Base-by-base conservation (phyloP, 2,888 invertebrate genomes). In the Smittia aterrima region DNA sequence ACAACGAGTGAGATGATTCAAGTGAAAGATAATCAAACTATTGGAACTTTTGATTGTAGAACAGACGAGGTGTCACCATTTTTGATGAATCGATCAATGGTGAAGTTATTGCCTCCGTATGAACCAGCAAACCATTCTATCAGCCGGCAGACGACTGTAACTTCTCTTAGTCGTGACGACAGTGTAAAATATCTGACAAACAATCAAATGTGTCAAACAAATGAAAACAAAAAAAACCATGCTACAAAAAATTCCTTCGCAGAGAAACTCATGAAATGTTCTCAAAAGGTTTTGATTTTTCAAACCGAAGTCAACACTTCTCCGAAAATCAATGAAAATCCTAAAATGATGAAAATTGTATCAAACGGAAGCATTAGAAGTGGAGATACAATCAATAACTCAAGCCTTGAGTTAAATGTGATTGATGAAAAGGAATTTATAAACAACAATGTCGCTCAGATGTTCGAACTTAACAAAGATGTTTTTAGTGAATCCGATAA, bases 11-110 rank as follows among this genome's bases (percentile, higher is more conserved):
- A 70, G 25, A 27, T 70, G 3, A 20, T 53, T 53, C 41, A 70
- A 22, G 53, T 53, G n/a, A 70, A 54, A 54, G 70, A 70, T 41
- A 53, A 54, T 27, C n/a, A n/a, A 20, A 70, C 20, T 70, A 70
- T 70, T 53, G 11, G 70, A 70, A 70, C 47, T 70, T 70, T 70
- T 53, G 20, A 3, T 58, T 58, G 22, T 58, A 70, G 70, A 70
- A 22, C 27, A 25, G 53, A 70, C 27, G 64, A 6, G 1, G 41
- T 24, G 9, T 11, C 24, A 25, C 70, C 70, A 27, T 68, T 20
- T 68, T 18, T 68, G 68, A 70, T 70, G 70, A 53, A 70, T 54
- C 53, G 24, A 41, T 13, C 70, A 4, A 41, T 70, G n/a, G 70
- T 54, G 11, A 41, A n/a, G 6, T 54, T 54, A n/a, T 16, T 20